These are phyloP conservation scores for Todiramphus saurophagus DNA, from an alignment of 2,113 vertebrate genomes.

Conservation along the genomic window DNA sequence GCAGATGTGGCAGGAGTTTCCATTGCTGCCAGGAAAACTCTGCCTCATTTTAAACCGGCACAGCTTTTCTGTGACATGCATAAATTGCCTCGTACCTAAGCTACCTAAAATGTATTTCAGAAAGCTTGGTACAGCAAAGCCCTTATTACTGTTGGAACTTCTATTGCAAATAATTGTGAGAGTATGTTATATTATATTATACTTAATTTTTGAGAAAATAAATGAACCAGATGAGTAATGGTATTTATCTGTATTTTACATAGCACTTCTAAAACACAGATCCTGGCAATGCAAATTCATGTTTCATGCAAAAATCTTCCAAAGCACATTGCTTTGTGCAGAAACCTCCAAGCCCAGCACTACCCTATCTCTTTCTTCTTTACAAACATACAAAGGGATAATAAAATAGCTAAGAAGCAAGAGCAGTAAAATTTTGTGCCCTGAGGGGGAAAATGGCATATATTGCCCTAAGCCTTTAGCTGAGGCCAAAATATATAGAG, in stretches of 20 bases:
- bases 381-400: slow-evolving; percentile 63
- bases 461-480: slow-evolving; percentile 49
- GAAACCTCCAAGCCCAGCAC: not conserved
- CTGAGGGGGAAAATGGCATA: slow-evolving; percentile 47
- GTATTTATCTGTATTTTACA: not conserved
- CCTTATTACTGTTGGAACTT: not conserved
- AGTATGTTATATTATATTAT: not conserved
- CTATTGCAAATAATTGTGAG: not conserved
- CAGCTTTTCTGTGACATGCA: not conserved
- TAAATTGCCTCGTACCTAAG: slow-evolving; percentile 25
- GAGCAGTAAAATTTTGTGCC: slow-evolving; percentile 52
- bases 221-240: not conserved
- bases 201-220: not conserved
- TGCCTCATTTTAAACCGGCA: not conserved
- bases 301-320: not conserved
- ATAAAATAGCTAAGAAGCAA: slow-evolving; percentile 59
- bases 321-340: not conserved
- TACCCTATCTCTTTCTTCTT: slow-evolving; percentile 35
- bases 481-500: slow-evolving; percentile 42
- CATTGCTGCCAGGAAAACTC: not conserved
- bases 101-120: slow-evolving; percentile 36
- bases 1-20: not conserved
- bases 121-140: not conserved
- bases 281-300: not conserved
- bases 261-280: not conserved